These are phyloP conservation scores for Agapornis roseicollis DNA, from an alignment of 2,113 vertebrate genomes.

Conservation along the genomic window DNA sequence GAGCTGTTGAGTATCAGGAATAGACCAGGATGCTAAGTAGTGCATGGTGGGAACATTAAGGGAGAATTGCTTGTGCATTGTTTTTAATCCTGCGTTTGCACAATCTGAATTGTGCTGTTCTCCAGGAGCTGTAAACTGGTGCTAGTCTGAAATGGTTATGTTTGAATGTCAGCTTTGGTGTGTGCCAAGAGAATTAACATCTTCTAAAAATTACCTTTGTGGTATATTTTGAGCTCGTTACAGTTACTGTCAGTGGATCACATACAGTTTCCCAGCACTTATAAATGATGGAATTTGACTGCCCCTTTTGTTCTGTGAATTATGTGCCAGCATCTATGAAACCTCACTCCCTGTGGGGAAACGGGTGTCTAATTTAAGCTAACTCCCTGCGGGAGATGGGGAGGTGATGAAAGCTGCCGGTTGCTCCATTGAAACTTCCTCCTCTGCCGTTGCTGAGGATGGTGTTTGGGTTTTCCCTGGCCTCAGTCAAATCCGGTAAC, in stretches of 20 bases:
- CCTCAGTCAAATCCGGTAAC: neutral
- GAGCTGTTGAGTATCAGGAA: neutral
- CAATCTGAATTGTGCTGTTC: neutral
- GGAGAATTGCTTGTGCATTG: neutral
- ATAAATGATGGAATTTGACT: neutral
- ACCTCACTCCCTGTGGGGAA: neutral
- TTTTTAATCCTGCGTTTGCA: neutral
- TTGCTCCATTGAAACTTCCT: neutral
- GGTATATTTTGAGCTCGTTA: neutral
- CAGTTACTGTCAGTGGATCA: neutral
- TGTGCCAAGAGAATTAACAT: neutral
- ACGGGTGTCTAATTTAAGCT: neutral
- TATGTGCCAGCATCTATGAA: neutral
- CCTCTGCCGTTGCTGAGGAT: neutral
- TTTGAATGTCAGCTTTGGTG: neutral
- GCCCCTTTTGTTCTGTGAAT: conserved; percentile 8
- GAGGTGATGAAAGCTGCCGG: neutral
- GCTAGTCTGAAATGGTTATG: neutral
- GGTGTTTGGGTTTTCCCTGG: neutral
- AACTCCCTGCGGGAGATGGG: neutral
- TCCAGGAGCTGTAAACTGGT: neutral
- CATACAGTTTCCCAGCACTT: neutral
- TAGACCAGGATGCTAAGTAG: neutral
- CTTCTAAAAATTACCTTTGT: conserved; percentile 16
- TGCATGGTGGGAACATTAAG: accelerated